These are phyloP conservation scores for Ctenomys sociabilis DNA, from an alignment of 2,113 vertebrate species.

Conservation along the genomic window DNA sequence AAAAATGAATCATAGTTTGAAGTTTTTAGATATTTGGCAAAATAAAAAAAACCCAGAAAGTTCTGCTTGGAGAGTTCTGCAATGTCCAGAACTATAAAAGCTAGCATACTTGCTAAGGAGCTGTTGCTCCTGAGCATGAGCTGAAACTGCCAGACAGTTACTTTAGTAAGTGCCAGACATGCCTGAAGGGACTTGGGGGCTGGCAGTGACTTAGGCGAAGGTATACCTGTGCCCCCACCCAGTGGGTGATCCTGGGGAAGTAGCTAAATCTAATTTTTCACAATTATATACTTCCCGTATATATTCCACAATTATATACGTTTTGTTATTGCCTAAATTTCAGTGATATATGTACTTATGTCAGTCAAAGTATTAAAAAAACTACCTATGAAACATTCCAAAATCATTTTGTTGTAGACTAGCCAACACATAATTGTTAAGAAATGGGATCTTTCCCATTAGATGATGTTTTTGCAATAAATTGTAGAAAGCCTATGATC, in stretches of 20 bases:
- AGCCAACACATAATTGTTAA: slow-evolving; percentile 28
- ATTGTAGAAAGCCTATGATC: not conserved
- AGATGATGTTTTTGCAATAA: slow-evolving; percentile 41
- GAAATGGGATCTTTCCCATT: slow-evolving; percentile 2
- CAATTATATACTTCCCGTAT: not conserved
- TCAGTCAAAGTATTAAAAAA: slow-evolving; percentile 38
- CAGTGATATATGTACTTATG: not conserved
- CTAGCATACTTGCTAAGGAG: not conserved
- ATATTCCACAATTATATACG: not conserved
- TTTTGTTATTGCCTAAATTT: not conserved
- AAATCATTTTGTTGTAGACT: slow-evolving; percentile 9
- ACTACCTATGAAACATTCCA: not conserved
- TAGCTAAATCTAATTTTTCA: slow-evolving; percentile 38
- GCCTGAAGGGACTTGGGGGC: not conserved
- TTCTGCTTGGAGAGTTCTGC: not conserved
- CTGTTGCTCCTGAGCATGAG: slow-evolving; percentile 25
- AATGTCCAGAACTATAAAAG: not conserved
- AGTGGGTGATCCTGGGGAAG: not conserved
- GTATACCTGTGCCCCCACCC: not conserved
- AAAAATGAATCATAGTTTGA: slow-evolving; percentile 52
- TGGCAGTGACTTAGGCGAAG: not conserved
- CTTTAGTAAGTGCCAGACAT: too few relatives aligned
- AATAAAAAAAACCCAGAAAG: slow-evolving; percentile 43
- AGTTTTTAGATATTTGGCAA: slow-evolving; percentile 47
- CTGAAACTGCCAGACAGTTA: not conserved